These are phyloP conservation scores for Ariopsis seemanni DNA, from an alignment of 2,113 vertebrate species.

Conservation along the genomic window DNA sequence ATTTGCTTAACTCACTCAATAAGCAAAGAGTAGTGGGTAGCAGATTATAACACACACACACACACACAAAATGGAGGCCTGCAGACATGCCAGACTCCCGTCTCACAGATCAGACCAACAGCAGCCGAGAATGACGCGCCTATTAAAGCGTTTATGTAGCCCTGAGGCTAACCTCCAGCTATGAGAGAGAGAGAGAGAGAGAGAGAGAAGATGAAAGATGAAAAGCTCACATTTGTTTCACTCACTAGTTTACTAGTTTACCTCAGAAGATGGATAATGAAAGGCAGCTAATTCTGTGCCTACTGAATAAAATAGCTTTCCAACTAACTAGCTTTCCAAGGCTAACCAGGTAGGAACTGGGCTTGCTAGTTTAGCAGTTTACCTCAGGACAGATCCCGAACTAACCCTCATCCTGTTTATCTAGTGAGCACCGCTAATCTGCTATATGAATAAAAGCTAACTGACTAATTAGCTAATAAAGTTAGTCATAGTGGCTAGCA, in stretches of 20 bases:
- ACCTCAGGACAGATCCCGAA: not conserved
- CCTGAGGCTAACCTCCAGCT: conserved; percentile 53
- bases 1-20: conserved; percentile 83
- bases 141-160: conserved; percentile 55
- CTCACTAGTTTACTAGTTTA: not conserved
- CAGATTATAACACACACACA: conserved; percentile 65
- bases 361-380: not conserved
- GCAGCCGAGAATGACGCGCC: conserved; percentile 47
- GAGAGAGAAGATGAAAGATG: not conserved
- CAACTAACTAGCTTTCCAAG: not conserved
- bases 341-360: not conserved
- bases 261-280: not conserved
- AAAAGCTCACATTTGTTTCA: not conserved
- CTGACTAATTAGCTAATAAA: not conserved
- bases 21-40: conserved; percentile 81
- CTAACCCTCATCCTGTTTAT: not conserved
- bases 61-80: conserved; percentile 8
- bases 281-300: not conserved
- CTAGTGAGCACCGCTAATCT: not conserved
- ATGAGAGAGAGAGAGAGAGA: conserved; percentile 15
- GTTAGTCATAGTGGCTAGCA: not conserved
- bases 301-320: not conserved
- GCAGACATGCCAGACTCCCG: conserved; percentile 18
- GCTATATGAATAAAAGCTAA: not conserved
- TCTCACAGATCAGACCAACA: conserved; percentile 31